Base-by-base conservation (phyloP, 53 echinoderm and acorn worm species). In the Luidia sarsii region DNA sequence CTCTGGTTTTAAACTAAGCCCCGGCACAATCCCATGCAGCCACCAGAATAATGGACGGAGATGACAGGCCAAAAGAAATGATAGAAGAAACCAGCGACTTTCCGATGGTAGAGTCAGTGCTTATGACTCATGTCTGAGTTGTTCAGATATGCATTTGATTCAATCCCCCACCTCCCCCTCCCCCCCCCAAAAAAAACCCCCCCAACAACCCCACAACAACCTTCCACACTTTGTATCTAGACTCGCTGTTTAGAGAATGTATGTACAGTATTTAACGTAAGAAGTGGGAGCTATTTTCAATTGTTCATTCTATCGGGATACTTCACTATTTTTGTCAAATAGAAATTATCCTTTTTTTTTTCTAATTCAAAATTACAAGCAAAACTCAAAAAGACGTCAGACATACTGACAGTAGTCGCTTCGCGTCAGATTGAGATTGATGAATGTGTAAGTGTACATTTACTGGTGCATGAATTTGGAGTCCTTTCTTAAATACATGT, bases 261-360 rank as follows among this genome's bases (percentile, higher is more conserved):
- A 71, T 36, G 71, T 71, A 71, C 53, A 71, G 54, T 52, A 56
- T 39, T 65, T 65, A 65, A 65, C n/a, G 65, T 65, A 34, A 33
- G 33, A 34, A 22, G 39, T 65, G 22, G n/a, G n/a, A 65, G 20
- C 65, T 65, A 39, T 65, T 65, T 23, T 65, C 50, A 55, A 56
- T 55, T 24, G 32, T 72, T 71, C 71, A 53, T 65, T 18, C 3
- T 71, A n/a, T 72, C 14, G 18, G 8, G 36, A 53, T 1, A 27
- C 18, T 27, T 33, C n/a, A 30, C 5, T 71, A n/a, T 25, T 35
- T 46, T 24, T 18, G 27, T 11, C 27, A 29, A 37, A 61, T 29
- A 11, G 11, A 41, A 7, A 41, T 41, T 41, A 7, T 41, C 41
- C 41, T 41, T 41, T 41, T 41, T 41, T 41, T 41, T 36, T 16